phyloP scores from a whole-genome alignment of 2,888 invertebrate species.

The Smittia sp. region DNA sequence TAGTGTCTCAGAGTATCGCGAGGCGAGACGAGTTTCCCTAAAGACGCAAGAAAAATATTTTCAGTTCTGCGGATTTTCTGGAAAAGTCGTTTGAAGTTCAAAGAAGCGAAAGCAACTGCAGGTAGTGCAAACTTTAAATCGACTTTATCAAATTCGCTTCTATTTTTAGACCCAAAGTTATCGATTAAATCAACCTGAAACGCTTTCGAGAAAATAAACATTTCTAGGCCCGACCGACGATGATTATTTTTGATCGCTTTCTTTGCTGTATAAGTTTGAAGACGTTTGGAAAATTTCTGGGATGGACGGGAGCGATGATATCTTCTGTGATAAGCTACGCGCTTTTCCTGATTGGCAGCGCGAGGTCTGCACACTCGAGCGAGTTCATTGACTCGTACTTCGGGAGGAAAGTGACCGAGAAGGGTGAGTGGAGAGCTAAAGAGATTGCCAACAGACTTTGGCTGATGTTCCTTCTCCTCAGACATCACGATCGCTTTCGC shows the following conservation, averaged over 20 bases:
- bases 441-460: too few relatives aligned
- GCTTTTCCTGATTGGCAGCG: background rate
- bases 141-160: background rate
- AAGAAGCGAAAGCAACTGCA: background rate
- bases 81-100: background rate
- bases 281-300: conserved; percentile 17
- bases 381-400: background rate
- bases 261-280: conserved; percentile 17
- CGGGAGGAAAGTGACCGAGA: too few relatives aligned
- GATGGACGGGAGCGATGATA: background rate
- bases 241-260: conserved; percentile 35
- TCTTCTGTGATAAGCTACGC: background rate
- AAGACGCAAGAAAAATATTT: background rate
- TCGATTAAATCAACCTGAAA: background rate
- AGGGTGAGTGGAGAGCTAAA: too few relatives aligned
- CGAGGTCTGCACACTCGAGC: background rate
- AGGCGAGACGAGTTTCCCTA: background rate
- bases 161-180: background rate
- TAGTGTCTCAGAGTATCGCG: background rate
- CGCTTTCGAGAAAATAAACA: background rate
- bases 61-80: background rate
- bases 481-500: too few relatives aligned
- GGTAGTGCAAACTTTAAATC: background rate
- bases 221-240: background rate
- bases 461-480: too few relatives aligned